Percentiles rank a stretch among this genome's conserved stretches.
These are phyloP conservation scores for Malurus cyaneus DNA, from an alignment of 2,113 vertebrate genomes.

Conservation along the genomic window DNA sequence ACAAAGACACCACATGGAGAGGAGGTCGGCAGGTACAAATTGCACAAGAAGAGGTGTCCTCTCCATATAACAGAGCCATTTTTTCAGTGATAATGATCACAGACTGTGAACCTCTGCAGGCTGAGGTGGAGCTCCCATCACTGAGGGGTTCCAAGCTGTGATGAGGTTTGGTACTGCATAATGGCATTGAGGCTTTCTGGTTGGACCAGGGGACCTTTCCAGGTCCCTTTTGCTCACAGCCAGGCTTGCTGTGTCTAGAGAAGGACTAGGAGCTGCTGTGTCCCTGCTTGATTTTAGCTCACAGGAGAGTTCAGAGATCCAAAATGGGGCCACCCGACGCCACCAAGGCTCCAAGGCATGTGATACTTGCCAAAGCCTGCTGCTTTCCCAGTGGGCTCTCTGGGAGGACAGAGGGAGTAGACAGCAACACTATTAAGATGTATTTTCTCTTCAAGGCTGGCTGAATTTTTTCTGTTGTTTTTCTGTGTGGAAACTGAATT, in stretches of 20 bases:
- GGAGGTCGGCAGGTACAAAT: not conserved
- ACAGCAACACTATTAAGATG: not conserved
- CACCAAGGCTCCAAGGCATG: rapidly evolving
- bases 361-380: not conserved
- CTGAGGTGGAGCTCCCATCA: rapidly evolving
- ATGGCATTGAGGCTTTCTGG: not conserved
- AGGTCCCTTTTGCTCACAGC: not conserved
- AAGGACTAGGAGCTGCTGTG: not conserved
- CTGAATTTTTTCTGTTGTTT: not conserved
- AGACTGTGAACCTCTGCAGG: not conserved
- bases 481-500: not conserved
- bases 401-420: not conserved
- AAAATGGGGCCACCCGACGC: not conserved
- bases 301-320: not conserved
- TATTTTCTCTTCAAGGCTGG: not conserved
- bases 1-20: not conserved
- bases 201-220: not conserved
- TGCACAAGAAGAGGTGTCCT: not conserved
- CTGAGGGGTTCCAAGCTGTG: not conserved
- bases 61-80: rapidly evolving
- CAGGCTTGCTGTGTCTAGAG: not conserved
- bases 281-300: not conserved
- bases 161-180: not conserved
- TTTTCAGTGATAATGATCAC: not conserved
- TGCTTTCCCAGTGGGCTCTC: not conserved